These are phyloP conservation scores for Trilocha varians DNA, from an alignment of 2,888 invertebrate genomes.

Conservation along the genomic window DNA sequence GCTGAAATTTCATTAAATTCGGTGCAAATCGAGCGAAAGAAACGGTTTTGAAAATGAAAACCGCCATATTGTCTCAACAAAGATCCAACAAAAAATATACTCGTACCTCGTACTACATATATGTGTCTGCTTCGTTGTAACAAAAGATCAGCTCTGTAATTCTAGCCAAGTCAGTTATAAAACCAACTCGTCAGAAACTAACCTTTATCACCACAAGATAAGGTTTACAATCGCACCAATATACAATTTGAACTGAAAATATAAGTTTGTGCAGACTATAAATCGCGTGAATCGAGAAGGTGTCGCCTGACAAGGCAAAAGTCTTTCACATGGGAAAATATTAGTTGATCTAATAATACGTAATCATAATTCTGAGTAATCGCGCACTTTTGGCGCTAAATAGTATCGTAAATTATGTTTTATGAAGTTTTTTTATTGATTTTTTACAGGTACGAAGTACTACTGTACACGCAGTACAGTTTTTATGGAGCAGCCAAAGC, in stretches of 20 bases:
- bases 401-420: neutral
- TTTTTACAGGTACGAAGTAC: too few relatives aligned
- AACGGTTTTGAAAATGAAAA: too few relatives aligned
- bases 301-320: constrained; percentile 13
- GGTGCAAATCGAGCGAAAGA: too few relatives aligned
- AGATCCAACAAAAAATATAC: too few relatives aligned
- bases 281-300: constrained; percentile 27
- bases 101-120: too few relatives aligned
- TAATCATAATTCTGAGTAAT: neutral
- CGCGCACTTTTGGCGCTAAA: neutral
- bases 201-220: neutral
- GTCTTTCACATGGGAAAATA: constrained; percentile 15
- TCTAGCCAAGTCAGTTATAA: neutral
- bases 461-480: too few relatives aligned
- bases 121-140: too few relatives aligned
- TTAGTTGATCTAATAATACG: neutral
- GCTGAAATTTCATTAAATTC: too few relatives aligned
- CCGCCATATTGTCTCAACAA: too few relatives aligned
- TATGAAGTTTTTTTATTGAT: too few relatives aligned
- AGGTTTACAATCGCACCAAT: neutral
- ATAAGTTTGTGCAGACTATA: constrained; percentile 7
- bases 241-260: neutral
- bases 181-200: neutral
- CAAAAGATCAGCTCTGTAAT: too few relatives aligned
- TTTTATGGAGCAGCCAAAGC: too few relatives aligned